These are phyloP conservation scores for Syrrhaptes paradoxus DNA, from an alignment of 2,113 vertebrate species.

Conservation along the genomic window DNA sequence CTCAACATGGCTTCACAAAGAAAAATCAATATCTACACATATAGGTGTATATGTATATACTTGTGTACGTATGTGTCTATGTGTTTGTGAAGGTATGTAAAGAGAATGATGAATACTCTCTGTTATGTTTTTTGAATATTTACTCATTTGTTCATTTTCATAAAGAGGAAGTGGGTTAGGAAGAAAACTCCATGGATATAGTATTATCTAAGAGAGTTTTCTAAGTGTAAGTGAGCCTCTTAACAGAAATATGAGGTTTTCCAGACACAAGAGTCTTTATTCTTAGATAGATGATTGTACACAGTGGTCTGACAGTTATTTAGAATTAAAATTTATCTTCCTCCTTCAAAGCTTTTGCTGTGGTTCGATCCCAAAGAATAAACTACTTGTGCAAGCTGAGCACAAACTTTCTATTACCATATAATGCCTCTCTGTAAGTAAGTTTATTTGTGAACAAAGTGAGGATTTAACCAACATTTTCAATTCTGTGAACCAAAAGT, in stretches of 20 bases:
- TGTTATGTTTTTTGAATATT: not conserved
- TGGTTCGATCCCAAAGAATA: not conserved
- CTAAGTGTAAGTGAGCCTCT: not conserved
- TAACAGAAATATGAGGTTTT: not conserved
- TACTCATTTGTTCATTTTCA: not conserved
- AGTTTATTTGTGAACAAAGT: not conserved
- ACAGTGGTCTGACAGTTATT: not conserved
- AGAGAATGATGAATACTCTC: not conserved
- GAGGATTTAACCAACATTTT: not conserved
- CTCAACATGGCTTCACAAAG: not conserved
- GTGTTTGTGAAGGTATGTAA: not conserved
- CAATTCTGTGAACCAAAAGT: not conserved
- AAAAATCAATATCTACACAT: not conserved
- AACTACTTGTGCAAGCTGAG: not conserved
- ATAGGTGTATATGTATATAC: too few species aligned
- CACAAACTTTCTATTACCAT: not conserved
- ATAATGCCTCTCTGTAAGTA: not conserved
- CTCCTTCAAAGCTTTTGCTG: not conserved
- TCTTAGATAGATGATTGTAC: not conserved
- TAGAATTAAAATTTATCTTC: not conserved
- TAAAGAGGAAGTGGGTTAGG: not conserved
- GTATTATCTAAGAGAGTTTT: not conserved
- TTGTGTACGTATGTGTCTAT: rapidly evolving
- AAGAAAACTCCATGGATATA: not conserved
- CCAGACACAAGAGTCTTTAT: not conserved